phyloP scores from a whole-genome alignment of 2,888 invertebrate genomes.

The Proisotoma minuta region DNA sequence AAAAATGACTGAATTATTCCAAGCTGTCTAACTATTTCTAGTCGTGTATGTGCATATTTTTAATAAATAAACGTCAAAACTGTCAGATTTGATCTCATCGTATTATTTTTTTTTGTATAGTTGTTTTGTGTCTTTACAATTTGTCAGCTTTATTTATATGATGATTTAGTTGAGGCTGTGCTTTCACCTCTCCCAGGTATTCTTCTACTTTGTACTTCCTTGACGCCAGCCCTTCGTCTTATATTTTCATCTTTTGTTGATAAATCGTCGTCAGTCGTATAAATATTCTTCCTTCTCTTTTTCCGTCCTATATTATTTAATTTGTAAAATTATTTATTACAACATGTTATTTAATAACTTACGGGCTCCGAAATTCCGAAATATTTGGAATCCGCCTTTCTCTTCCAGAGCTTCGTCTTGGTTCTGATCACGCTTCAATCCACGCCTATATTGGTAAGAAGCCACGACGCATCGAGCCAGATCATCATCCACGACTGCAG shows the following conservation, averaged over 20 bases:
- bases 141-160: no score
- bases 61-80: no score
- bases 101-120: no score
- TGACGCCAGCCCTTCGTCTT: background rate
- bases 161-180: no score
- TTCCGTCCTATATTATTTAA: background rate
- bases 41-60: no score
- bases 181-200: no score
- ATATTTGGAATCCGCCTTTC: background rate
- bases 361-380: background rate
- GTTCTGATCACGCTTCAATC: background rate
- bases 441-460: background rate
- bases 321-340: background rate
- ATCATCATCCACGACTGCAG: slow-evolving; percentile 5
- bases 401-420: background rate
- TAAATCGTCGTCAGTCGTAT: background rate
- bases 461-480: slow-evolving; percentile 16
- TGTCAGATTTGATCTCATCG: no score
- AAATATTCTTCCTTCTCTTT: background rate
- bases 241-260: background rate
- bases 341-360: background rate
- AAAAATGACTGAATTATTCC: background rate
- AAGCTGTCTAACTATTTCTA: no score
- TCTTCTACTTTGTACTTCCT: no score
- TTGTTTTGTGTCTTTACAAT: no score